Percentiles rank a stretch among this genome's conserved stretches.
These are phyloP conservation scores for Entelurus aequoreus DNA, from an alignment of 2,113 vertebrate genomes.

Conservation along the genomic window DNA sequence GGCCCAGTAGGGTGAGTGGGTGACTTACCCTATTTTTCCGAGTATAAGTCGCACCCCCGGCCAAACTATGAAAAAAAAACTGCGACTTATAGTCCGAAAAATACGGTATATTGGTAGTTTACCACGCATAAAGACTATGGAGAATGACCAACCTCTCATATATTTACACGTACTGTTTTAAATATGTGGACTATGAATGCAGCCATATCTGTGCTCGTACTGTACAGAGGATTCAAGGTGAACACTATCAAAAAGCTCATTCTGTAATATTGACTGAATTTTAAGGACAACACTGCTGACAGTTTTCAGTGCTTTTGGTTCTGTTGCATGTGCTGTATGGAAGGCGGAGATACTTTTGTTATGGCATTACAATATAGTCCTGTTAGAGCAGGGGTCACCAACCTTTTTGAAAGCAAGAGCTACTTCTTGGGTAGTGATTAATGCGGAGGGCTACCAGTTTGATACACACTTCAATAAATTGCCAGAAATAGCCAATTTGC, in stretches of 20 bases:
- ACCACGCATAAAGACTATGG: slow-evolving; percentile 34
- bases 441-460: too few relatives aligned
- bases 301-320: slow-evolving; percentile 29
- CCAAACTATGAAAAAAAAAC: too few relatives aligned
- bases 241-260: slow-evolving; percentile 37
- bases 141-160: slow-evolving; percentile 19
- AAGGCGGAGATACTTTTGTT: slow-evolving; percentile 12
- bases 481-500: too few relatives aligned
- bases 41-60: too few relatives aligned
- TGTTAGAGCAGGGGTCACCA: too few relatives aligned
- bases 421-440: too few relatives aligned
- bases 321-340: slow-evolving; percentile 7
- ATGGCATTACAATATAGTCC: slow-evolving; percentile 43
- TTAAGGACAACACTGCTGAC: slow-evolving; percentile 30
- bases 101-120: slow-evolving; percentile 6
- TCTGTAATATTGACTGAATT: slow-evolving; percentile 25
- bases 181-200: slow-evolving; percentile 41
- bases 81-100: too few relatives aligned
- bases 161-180: slow-evolving; percentile 18
- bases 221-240: slow-evolving; percentile 37
- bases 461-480: too few relatives aligned
- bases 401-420: too few relatives aligned
- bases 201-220: slow-evolving; percentile 19
- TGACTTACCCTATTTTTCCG: too few relatives aligned
- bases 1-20: slow-evolving; percentile 53